Evolutionary conservation across 2,797 vertebrate genomes (phyloP).

Genomic region (Sebastes dallii): DNA sequence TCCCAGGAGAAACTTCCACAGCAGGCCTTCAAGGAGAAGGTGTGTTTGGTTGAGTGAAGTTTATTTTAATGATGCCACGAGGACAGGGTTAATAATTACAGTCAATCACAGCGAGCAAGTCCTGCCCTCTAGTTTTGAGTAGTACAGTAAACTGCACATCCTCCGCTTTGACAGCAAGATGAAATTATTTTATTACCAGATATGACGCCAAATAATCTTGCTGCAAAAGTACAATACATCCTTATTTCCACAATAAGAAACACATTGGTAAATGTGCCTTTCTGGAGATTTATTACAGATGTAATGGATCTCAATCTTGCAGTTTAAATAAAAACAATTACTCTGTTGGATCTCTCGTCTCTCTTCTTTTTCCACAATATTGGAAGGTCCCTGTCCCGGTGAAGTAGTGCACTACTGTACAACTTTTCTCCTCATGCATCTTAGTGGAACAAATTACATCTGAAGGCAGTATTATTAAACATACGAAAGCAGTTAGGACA

Average conservation of each 20-base stretch:
- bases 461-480: conserved; percentile 78
- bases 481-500: conserved; percentile 80
- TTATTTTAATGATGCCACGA: conserved; percentile 23
- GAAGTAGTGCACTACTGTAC: conserved; percentile 51
- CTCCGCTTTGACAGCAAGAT: background rate
- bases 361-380: background rate
- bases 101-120: background rate
- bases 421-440: conserved; percentile 62
- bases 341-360: background rate
- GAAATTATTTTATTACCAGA: background rate
- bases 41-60: conserved; percentile 15
- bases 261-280: background rate
- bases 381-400: conserved; percentile 22
- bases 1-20: conserved; percentile 36
- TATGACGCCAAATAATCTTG: background rate
- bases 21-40: conserved; percentile 13
- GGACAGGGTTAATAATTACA: conserved; percentile 8
- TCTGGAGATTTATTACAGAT: background rate
- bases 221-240: background rate
- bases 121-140: background rate
- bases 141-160: background rate
- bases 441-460: conserved; percentile 79
- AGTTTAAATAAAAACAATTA: conserved; percentile 45
- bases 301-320: conserved; percentile 1
- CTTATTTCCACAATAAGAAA: background rate